phyloP scores from a whole-genome alignment of 2,797 vertebrate genomes.

The Hozukius guyotensis region DNA sequence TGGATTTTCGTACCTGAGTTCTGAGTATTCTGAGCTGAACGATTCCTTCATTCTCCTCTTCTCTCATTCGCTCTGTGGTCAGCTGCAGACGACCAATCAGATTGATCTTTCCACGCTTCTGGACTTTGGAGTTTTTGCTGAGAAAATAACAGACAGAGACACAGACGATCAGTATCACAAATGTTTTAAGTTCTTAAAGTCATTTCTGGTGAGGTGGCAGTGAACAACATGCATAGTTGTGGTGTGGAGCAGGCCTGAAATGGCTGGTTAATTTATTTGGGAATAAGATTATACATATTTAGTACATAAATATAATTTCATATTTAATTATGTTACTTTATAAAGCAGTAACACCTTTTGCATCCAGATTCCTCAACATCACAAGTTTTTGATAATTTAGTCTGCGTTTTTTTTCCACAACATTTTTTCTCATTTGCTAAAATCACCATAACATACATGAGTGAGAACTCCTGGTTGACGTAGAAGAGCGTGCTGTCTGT shows the following conservation, averaged over 20 bases:
- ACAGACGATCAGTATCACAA: neutral
- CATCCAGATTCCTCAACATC: too few relatives aligned
- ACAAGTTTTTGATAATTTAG: neutral
- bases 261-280: neutral
- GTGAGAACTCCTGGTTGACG: constrained; percentile 98
- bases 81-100: constrained; percentile 95
- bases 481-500: constrained; percentile 97
- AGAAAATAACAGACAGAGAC: neutral
- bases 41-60: constrained; percentile 97
- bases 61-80: constrained; percentile 96
- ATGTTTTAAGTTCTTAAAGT: neutral
- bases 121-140: constrained; percentile 97
- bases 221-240: neutral
- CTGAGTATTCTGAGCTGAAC: constrained; percentile 96
- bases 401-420: too few relatives aligned
- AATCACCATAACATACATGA: constrained; percentile 87
- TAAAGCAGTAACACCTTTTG: neutral
- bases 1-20: constrained; percentile 87
- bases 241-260: neutral
- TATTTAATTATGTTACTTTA: neutral
- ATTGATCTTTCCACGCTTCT: constrained; percentile 97
- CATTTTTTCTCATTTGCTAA: neutral
- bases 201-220: neutral
- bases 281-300: neutral
- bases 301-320: neutral